Percentiles rank a stretch among this genome's conserved stretches.
phyloP scores from a whole-genome alignment of 37 sponge, comb jelly and placozoan genomes.

The Geodia barretti region DNA sequence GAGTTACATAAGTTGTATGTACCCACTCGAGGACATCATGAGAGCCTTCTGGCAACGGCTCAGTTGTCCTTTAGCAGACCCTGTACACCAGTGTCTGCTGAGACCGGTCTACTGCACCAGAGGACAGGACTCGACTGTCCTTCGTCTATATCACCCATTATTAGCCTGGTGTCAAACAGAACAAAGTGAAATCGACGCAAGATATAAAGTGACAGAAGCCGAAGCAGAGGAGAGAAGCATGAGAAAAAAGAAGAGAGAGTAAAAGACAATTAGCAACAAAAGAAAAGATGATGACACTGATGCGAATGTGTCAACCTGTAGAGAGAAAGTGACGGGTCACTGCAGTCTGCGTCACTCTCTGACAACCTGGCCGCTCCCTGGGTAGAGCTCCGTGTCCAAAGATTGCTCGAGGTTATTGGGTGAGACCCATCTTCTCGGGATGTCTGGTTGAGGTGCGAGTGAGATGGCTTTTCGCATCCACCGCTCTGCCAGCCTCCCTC shows the following conservation, averaged over 20 bases:
- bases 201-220: not conserved
- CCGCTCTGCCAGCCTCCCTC: slow-evolving; percentile 88
- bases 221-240: not conserved
- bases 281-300: not conserved
- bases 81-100: slow-evolving; percentile 55
- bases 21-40: slow-evolving; percentile 95
- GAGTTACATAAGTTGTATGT: not conserved
- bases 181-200: no score
- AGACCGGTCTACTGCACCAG: slow-evolving; percentile 62
- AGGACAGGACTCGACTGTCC: slow-evolving; percentile 84
- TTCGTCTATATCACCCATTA: slow-evolving; percentile 73
- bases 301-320: not conserved
- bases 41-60: slow-evolving; percentile 94
- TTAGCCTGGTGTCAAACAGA: slow-evolving; percentile 27
- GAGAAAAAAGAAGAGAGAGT: not conserved
- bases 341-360: slow-evolving; percentile 85
- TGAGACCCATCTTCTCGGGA: slow-evolving; percentile 97
- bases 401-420: slow-evolving; percentile 96
- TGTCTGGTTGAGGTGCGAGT: slow-evolving; percentile 88
- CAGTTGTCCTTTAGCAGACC: slow-evolving; percentile 91
- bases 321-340: no score
- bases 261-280: no score
- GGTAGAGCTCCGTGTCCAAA: slow-evolving; percentile 96
- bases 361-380: slow-evolving; percentile 89
- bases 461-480: slow-evolving; percentile 82